Conservation (phyloP, 2,797 vertebrate genomes). For the Sebastes kiyomatsui region DNA sequence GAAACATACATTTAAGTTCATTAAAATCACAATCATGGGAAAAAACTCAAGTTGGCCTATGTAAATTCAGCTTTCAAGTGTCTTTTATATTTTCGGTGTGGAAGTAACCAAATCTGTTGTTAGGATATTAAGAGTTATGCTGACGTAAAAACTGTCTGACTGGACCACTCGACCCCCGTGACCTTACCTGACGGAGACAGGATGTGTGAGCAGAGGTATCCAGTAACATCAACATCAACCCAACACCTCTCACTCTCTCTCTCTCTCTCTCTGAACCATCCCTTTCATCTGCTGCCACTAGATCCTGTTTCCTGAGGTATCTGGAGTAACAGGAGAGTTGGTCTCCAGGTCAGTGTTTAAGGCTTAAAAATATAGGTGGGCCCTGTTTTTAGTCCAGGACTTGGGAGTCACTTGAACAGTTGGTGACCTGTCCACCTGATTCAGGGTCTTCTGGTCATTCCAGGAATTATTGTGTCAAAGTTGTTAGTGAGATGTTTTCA, state of each 20-base stretch:
- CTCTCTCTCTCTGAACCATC: not conserved
- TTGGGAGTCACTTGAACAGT: not conserved
- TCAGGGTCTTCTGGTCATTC: not conserved
- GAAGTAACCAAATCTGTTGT: not conserved
- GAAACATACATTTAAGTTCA: not conserved
- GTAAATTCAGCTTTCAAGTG: not conserved
- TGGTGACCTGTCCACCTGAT: not conserved
- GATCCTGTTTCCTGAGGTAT: slow-evolving; percentile 48
- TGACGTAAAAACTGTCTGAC: not conserved
- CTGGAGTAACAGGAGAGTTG: slow-evolving; percentile 18
- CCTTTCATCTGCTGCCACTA: slow-evolving; percentile 14
- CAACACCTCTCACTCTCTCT: not conserved
- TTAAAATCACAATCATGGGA: not conserved
- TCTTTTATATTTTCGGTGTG: not conserved
- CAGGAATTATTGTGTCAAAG: not conserved
- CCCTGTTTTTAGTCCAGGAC: slow-evolving; percentile 37
- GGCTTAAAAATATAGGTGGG: slow-evolving; percentile 25
- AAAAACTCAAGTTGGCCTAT: not conserved
- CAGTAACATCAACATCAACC: slow-evolving; percentile 25
- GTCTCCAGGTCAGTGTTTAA: slow-evolving; percentile 41
- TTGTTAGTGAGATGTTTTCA: not conserved
- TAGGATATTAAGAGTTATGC: not conserved
- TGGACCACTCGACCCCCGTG: not conserved
- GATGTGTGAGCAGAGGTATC: slow-evolving; percentile 24
- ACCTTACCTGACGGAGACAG: slow-evolving; percentile 13